Evolutionary conservation across 2,888 invertebrate genomes (phyloP), one percentile per base, ranked within the genome.

Genomic region (Drosophila prolongata): DNA sequence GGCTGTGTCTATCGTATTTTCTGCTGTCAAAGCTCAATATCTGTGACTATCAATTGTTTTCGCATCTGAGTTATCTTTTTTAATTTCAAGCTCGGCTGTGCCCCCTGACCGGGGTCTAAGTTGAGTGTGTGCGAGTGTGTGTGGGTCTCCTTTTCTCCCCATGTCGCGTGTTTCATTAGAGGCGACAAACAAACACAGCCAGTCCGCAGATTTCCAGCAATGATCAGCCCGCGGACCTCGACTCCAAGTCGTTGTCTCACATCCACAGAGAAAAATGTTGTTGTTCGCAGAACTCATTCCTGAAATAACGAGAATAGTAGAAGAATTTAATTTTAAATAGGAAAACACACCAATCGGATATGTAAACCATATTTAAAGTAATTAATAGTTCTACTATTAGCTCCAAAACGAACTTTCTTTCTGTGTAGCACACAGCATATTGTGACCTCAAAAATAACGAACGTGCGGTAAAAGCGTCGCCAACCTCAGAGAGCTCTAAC

Each of bases 11-110:
- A 83, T 83, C 89, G 75, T 56, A 54, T 67, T 68, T 76, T 76
- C 38, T 58, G 89, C 89, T 83, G 89, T 83, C 83, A 83, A 83
- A 88, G 83, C 89, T 87, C 68, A 83, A 83, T 83, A 83, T 83
- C 83, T 83, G 89, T 89, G 83, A 89, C 83, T 83, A 83, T 83
- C 83, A 89, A 83, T 83, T 89, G 83, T 83, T 89, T 83, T 89
- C 89, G 88, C 89, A 83, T 89, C 89, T 83, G 89, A 83, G 89
- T 89, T 89, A 89, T 87, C 89, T 89, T 89, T 70, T 83, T 83
- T 83, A 83, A 83, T 83, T 83, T 83, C 89, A 88, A 84, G 76
- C 86, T 57, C 79, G 74, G 70, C 69, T 76, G 73, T 77, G 89
- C 78, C 76, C 72, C 69, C 82, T 87, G 86, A 87, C 89, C 86